phyloP scores from a whole-genome alignment of 2,797 vertebrate species.

The Tenualosa thibaudeaui region DNA sequence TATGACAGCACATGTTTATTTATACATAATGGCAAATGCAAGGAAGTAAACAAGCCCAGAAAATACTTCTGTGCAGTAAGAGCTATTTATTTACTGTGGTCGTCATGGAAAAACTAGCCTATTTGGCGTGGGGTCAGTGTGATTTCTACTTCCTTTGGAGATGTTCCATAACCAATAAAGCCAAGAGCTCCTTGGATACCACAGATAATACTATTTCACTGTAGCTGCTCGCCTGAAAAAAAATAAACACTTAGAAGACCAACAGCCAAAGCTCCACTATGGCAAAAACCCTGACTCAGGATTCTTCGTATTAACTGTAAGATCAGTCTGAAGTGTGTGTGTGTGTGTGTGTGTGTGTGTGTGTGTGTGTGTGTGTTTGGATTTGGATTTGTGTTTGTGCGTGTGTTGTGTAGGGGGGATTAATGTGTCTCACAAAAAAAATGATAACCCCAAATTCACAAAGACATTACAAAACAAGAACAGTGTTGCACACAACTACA shows the following conservation, averaged over 20 bases:
- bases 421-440: not conserved
- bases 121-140: not conserved
- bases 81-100: not conserved
- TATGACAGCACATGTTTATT: not conserved
- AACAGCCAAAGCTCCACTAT: not conserved
- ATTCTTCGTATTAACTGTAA: not conserved
- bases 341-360: not conserved
- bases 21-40: not conserved
- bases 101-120: not conserved
- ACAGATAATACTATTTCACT: not conserved
- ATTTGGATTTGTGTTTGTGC: not conserved
- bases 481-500: not conserved
- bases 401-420: not conserved
- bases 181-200: not conserved
- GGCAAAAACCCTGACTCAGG: conserved; percentile 6
- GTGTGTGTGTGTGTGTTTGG: not conserved
- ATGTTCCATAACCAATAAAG: not conserved
- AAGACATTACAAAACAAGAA: not conserved
- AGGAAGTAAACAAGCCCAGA: not conserved
- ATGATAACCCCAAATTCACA: not conserved
- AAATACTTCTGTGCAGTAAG: not conserved
- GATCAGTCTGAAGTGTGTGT: not conserved
- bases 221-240: not conserved
- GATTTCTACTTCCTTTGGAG: conserved; percentile 7
- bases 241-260: not conserved